Percentiles rank a stretch among this genome's conserved stretches.
These are phyloP conservation scores for Setophaga kirtlandii DNA, from an alignment of 2,113 vertebrate genomes.

Conservation along the genomic window DNA sequence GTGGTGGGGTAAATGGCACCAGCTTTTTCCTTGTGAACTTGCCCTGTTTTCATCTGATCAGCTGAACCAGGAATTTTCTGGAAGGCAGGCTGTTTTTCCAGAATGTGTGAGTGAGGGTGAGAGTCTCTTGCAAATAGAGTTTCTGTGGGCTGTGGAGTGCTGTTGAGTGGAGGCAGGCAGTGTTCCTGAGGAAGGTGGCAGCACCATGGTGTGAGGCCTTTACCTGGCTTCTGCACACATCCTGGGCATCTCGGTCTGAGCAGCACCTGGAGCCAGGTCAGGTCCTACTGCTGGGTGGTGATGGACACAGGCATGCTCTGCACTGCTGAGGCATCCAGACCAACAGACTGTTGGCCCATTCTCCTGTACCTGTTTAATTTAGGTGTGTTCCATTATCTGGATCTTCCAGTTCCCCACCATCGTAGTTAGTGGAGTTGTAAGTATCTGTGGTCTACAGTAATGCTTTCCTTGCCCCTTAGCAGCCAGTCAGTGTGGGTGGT, in stretches of 20 bases:
- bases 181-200: neutral
- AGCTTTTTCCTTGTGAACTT: neutral
- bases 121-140: neutral
- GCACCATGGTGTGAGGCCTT: neutral
- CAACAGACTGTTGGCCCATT: neutral
- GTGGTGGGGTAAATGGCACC: neutral
- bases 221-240: neutral
- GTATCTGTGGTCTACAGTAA: neutral
- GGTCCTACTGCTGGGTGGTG: neutral
- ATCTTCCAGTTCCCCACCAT: neutral
- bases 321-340: neutral
- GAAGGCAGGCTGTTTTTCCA: neutral
- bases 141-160: neutral
- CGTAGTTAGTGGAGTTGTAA: neutral
- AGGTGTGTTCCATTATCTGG: neutral
- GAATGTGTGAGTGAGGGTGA: neutral
- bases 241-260: accelerated
- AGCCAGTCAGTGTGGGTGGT: neutral
- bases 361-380: neutral
- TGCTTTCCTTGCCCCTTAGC: neutral
- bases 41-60: neutral
- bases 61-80: neutral
- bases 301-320: neutral
- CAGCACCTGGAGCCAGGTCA: neutral
- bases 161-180: neutral